Base-by-base conservation (phyloP, 2,113 vertebrate genomes). In the Gymnorhina tibicen region DNA sequence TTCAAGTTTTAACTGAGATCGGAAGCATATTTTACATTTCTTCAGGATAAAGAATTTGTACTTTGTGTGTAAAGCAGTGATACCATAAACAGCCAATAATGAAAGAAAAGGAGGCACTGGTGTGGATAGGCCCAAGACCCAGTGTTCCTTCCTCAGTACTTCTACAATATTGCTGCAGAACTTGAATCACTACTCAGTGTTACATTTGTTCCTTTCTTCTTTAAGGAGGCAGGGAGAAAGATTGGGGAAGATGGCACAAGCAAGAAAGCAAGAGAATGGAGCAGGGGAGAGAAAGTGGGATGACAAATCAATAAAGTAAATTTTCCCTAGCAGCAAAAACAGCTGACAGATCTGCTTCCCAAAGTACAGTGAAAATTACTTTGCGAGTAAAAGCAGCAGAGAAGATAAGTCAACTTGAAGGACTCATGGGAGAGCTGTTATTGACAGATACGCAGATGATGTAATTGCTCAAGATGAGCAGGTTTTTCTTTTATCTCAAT, bases 401-500 rank as follows among this genome's bases (percentile, higher is more conserved):
- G 73, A 75, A 84, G 53, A 26, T 59, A 96, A 78, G 39, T 50
- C 73, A 91, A 52, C 59, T 66, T 47, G 79, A 87, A 60, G 49
- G 39, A 67, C 77, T 86, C 85, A 70, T 10, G 69, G 66, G 89
- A 96, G 87, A 95, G 78, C 87, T 78, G 44, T 80, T 96, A 96
- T 86, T 92, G 94, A 76, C 88, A 94, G 88, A 91, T 52, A 85
- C 3, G 1, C 95, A 67, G 67, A 63, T 82, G 80, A 94, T 76
- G 78, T 87, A 92, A 95, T 69, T 88, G 89, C 81, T 95, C 42
- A 39, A 82, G 72, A 95, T 78, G 73, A 97, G 63, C 83, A 96
- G 79, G 74, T 70, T 97, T 95, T 96, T 69, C 93, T 98, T 96
- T 94, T 59, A 92, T 94, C 83, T 92, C 67, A 53, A n/a, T 91